Conservation (phyloP, 2,113 vertebrate genomes). For the Microtus richardsoni region DNA sequence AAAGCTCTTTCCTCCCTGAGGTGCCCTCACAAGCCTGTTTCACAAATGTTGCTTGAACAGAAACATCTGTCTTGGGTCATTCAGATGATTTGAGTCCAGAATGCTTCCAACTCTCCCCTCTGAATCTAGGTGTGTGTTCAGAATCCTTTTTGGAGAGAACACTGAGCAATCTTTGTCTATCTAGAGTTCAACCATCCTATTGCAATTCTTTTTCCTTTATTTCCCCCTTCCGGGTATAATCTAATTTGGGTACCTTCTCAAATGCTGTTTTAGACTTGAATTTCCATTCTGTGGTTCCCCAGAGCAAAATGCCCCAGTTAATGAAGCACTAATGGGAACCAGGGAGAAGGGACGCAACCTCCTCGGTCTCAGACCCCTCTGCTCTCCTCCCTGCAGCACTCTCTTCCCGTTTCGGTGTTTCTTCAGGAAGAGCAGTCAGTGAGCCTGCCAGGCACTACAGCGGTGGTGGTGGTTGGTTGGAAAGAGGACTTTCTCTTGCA, state of each 20-base stretch:
- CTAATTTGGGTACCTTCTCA: slow-evolving; percentile 62
- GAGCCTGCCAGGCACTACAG: neutral
- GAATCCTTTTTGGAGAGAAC: slow-evolving; percentile 13
- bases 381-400: slow-evolving; percentile 62
- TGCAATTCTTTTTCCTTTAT: neutral
- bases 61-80: neutral
- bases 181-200: neutral
- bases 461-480: neutral
- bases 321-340: neutral
- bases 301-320: slow-evolving; percentile 44
- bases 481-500: neutral
- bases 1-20: too few relatives aligned
- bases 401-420: slow-evolving; percentile 80
- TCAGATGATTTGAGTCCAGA: neutral
- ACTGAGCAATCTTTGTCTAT: slow-evolving; percentile 12
- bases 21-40: neutral
- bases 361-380: neutral
- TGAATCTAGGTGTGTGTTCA: neutral
- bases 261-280: slow-evolving; percentile 46
- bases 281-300: slow-evolving; percentile 52
- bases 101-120: neutral
- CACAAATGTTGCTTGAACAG: neutral
- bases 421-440: slow-evolving; percentile 71
- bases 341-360: neutral
- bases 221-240: slow-evolving; percentile 19